Evolutionary conservation across 2,113 vertebrate genomes (phyloP), one percentile per base, ranked within the genome.

Genomic region (Notothenia rossii): DNA sequence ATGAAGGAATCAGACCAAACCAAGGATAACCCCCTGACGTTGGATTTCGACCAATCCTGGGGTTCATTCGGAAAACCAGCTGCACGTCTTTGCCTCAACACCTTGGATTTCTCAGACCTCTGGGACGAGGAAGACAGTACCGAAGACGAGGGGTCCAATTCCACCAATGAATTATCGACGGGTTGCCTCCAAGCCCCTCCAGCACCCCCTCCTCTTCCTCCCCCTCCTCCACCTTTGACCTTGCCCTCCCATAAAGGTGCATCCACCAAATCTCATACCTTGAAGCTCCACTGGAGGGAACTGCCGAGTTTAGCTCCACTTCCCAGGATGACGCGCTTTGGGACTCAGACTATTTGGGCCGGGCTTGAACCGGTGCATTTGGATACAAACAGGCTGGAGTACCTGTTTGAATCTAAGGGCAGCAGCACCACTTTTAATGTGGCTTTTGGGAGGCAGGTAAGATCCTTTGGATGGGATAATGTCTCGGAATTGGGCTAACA

Each of bases 21-120:
- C 48, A 77, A 82, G 55, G 88, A 93, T 10, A 25, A 14, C 17
- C 68, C 25, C 63, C 55, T 75, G 50, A 84, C 20, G 13, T 89
- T 77, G 78, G 86, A 85, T 5, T 89, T 79, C 0, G 87, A 94
- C 61, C 88, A 82, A 12, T 70, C 89, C 12, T 94, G 93, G 93
- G 45, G 61, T 45, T 79, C 81, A 0, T 73, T 89, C 49, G 54
- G 89, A 1, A 84, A 84, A 54, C 89, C 79, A 0, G 56, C 86
- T 5, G 78, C 87, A 6, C 77, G 11, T 33, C 94, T 96, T 17
- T 84, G 86, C 61, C 92, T 95, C 15, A 85, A 94, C 80, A 67
- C 93, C 25, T 88, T 96, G 59, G 95, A 95, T 51, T 96, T 96
- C 78, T 94, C 95, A 0, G 95, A 96, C 72, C 90, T 96, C n/a